Evolutionary conservation across 2,888 invertebrate genomes (phyloP), one percentile per base, ranked within the genome.

Genomic region (Yponomeuta plumbellus): DNA sequence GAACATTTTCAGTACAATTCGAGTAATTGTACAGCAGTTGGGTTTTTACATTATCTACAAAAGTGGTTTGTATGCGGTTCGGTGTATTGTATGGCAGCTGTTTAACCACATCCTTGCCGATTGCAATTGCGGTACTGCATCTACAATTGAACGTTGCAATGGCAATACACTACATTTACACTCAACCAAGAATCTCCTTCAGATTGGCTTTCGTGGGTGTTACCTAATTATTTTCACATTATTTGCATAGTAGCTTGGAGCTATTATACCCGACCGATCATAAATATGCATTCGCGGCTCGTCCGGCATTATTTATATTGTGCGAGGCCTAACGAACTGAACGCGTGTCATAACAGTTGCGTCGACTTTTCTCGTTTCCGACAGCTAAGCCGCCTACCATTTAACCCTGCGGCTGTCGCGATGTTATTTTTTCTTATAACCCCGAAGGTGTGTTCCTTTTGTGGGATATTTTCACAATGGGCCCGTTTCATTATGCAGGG

Each of bases 311-410:
- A 44, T 52, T 17, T 52, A 52, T 20, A n/a, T 61, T n/a, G 61
- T 61, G 34, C 34, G n/a, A 2, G 21, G 10, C 26, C 81, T 83
- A 85, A 85, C 83, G 81, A 83, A 83, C 80, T 80, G 80, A 85
- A 88, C 85, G 84, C 87, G 86, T 66, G 52, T 86, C 87, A 88
- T 88, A 89, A 88, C 88, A 89, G 86, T 88, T 88, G 88, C 84
- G 81, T 80, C 82, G 81, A 81, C 84, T 86, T 88, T 57, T 86
- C 85, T 83, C 84, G 80, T 86, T 87, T 86, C 88, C 87, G 87
- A 85, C 84, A 80, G 74, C 74, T 75, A 75, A 76, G 76, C 83
- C 88, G 86, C 89, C 88, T 87, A 88, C 86, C 83, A 80, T 84
- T 86, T 83, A 83, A 80, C 75, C 83, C 78, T 72, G 74, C 75